Percentiles rank a stretch among this genome's conserved stretches.
These are phyloP conservation scores for Aphaenogaster rudis DNA, from an alignment of 1,140 invertebrate genomes.

Conservation along the genomic window DNA sequence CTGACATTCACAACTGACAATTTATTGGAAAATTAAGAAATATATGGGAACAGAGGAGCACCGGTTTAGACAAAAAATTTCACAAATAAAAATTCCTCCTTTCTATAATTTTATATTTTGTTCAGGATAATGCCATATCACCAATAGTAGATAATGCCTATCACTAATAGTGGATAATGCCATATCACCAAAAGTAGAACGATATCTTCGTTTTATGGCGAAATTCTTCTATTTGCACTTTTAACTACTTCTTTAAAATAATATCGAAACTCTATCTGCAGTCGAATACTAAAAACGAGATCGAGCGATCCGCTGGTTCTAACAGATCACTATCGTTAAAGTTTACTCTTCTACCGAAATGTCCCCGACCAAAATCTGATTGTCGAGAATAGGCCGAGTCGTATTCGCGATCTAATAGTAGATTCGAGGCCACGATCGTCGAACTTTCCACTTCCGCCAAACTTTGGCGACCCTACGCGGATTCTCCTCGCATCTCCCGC, in stretches of 20 bases:
- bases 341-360: constrained; percentile 64
- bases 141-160: not conserved
- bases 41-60: too few relatives aligned
- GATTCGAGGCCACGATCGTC: constrained; percentile 74
- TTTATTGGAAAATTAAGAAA: constrained; percentile 11
- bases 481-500: not conserved
- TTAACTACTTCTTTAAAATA: constrained; percentile 10
- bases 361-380: constrained; percentile 71
- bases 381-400: constrained; percentile 72
- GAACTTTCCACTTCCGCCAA: constrained; percentile 75
- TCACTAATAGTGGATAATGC: not conserved
- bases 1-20: not conserved
- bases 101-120: not conserved
- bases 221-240: constrained; percentile 24
- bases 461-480: constrained; percentile 58
- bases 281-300: constrained; percentile 35
- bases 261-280: not conserved
- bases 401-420: constrained; percentile 68
- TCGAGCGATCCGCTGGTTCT: constrained; percentile 10
- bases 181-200: not conserved
- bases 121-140: not conserved
- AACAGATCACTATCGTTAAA: constrained; percentile 54
- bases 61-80: not conserved
- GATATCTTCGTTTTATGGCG: not conserved
- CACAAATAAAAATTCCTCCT: not conserved